Evolutionary conservation across 2,113 vertebrate genomes (phyloP).

Genomic region (Proteles cristata): DNA sequence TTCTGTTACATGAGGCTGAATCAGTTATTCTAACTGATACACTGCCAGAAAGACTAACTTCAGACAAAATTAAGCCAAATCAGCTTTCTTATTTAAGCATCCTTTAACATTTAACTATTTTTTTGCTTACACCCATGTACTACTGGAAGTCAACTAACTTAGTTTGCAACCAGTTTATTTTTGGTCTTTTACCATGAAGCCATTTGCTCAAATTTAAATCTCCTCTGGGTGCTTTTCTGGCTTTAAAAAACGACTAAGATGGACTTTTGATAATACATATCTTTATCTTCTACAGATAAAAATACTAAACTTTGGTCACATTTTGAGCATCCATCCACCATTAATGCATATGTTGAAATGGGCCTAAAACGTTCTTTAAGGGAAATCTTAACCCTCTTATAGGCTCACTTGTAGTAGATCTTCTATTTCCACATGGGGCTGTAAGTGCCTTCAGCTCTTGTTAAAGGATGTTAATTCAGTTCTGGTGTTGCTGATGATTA

Average conservation of each 20-base stretch:
- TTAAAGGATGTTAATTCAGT: conserved; percentile 33
- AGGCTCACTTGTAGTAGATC: neutral
- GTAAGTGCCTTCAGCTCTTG: neutral
- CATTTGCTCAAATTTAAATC: conserved; percentile 9
- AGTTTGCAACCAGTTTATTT: conserved; percentile 25
- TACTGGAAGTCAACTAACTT: neutral
- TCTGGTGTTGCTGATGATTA: neutral
- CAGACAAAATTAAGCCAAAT: conserved; percentile 34
- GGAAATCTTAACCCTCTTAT: neutral
- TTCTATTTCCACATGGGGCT: neutral
- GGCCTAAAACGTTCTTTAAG: neutral
- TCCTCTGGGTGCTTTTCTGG: neutral
- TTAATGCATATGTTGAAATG: neutral
- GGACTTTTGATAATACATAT: neutral
- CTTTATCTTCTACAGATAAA: conserved; percentile 30
- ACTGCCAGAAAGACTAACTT: conserved; percentile 25
- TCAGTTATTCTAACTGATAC: conserved; percentile 46
- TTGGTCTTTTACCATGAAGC: conserved; percentile 9
- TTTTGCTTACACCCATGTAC: neutral
- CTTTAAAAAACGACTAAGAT: conserved; percentile 39
- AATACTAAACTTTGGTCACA: conserved; percentile 35
- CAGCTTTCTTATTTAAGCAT: conserved; percentile 53
- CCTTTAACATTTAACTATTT: neutral
- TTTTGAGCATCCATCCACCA: neutral
- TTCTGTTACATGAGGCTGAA: conserved; percentile 25